phyloP scores from a whole-genome alignment of 2,797 vertebrate species.

The Salarias fasciatus region DNA sequence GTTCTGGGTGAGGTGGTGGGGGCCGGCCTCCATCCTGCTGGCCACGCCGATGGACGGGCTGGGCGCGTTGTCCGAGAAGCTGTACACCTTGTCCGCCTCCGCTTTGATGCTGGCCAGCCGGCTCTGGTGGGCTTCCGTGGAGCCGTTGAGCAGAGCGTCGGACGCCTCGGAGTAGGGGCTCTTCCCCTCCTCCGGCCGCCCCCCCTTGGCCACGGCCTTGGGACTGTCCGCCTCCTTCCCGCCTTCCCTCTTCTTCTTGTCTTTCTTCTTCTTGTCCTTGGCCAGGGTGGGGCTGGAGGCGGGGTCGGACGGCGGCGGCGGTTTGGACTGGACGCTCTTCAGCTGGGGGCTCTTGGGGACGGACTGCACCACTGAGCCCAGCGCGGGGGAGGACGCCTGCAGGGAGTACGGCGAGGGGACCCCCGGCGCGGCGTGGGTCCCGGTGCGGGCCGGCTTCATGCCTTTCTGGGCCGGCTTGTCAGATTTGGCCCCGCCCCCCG shows the following conservation, averaged over 20 bases:
- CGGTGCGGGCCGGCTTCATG: conserved; percentile 87
- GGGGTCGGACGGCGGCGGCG: conserved; percentile 87
- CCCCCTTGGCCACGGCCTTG: conserved; percentile 85
- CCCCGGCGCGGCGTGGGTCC: conserved; percentile 79
- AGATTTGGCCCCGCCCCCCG: conserved; percentile 10
- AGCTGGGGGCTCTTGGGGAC: conserved; percentile 93
- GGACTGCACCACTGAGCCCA: conserved; percentile 89
- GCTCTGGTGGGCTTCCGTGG: conserved; percentile 91
- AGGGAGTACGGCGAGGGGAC: conserved; percentile 82
- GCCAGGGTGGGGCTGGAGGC: conserved; percentile 85
- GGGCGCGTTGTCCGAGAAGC: conserved; percentile 94
- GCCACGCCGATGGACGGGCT: conserved; percentile 91
- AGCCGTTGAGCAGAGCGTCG: conserved; percentile 89
- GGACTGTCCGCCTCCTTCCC: conserved; percentile 90
- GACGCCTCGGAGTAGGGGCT: conserved; percentile 90
- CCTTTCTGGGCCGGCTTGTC: conserved; percentile 89
- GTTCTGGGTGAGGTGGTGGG: conserved; percentile 90
- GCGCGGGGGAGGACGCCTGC: conserved; percentile 82
- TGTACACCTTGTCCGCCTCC: conserved; percentile 96
- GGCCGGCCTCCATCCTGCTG: conserved; percentile 83
- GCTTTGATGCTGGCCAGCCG: conserved; percentile 96
- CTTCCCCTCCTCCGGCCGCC: conserved; percentile 88
- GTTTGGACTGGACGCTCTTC: conserved; percentile 91
- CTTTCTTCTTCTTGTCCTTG: conserved; percentile 98
- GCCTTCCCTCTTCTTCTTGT: conserved; percentile 94